phyloP scores from a whole-genome alignment of 2,888 invertebrate genomes.

The Acanthacorydalis orientalis region DNA sequence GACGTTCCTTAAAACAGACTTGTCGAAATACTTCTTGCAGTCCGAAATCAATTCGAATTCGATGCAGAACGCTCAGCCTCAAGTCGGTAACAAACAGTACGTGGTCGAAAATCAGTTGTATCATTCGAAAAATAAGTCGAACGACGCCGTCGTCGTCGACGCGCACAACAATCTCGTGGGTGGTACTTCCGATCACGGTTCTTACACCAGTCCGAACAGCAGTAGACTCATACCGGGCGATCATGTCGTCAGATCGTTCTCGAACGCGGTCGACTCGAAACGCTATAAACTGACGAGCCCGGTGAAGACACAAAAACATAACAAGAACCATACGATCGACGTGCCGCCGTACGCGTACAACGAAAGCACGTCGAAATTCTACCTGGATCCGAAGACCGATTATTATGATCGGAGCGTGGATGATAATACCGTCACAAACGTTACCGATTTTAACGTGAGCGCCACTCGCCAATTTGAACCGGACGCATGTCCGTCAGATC shows the following conservation, averaged over 20 bases:
- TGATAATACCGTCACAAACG: neutral
- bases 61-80: neutral
- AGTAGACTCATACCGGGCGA: neutral
- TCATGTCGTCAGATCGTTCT: neutral
- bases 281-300: neutral
- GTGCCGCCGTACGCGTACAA: neutral
- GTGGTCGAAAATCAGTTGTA: conserved; percentile 4
- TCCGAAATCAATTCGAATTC: conserved; percentile 1
- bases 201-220: neutral
- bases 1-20: conserved; percentile 1
- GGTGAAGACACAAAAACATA: neutral
- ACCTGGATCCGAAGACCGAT: neutral
- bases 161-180: neutral
- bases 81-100: neutral
- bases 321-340: neutral
- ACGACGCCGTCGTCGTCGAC: neutral
- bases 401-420: neutral
- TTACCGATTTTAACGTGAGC: neutral
- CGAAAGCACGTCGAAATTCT: too few species aligned
- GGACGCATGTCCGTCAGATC: neutral
- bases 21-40: too few species aligned
- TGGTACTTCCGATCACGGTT: neutral
- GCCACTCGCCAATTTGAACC: neutral
- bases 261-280: neutral
- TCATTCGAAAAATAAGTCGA: neutral